Percentiles rank a stretch among this genome's conserved stretches.
Conservation (phyloP, 1,140 invertebrate genomes). For the Macrostomum lignano region DNA sequence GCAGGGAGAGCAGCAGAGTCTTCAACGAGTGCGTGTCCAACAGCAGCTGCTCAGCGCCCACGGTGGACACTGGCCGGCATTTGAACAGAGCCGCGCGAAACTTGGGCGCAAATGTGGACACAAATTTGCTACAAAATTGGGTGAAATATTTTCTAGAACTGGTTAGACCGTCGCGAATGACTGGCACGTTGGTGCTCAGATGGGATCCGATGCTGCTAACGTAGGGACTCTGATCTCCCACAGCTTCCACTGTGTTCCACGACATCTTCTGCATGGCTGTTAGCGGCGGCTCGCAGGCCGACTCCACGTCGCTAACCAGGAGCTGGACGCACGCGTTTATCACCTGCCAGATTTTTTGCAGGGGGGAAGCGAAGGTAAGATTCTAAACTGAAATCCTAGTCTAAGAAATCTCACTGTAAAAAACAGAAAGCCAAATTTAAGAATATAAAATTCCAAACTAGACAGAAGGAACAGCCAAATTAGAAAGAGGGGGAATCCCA, state of each 20-base stretch:
- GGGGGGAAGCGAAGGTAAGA: not conserved
- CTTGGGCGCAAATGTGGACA: conserved; percentile 66
- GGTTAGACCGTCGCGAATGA: conserved; percentile 61
- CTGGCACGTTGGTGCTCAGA: conserved; percentile 55
- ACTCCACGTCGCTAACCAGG: conserved; percentile 73
- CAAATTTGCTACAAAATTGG: conserved; percentile 82
- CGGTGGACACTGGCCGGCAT: conserved; percentile 62
- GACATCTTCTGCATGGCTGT: conserved; percentile 67
- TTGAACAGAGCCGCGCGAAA: conserved; percentile 55
- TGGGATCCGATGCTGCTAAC: conserved; percentile 61
- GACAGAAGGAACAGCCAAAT: not conserved
- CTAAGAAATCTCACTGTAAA: conserved; percentile 1
- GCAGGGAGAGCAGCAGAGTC: conserved; percentile 70
- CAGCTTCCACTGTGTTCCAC: conserved; percentile 63
- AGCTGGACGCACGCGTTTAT: conserved; percentile 45
- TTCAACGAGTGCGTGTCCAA: conserved; percentile 89
- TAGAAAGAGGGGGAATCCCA: not conserved
- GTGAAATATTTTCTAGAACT: conserved; percentile 90
- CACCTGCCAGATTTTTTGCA: conserved; percentile 2
- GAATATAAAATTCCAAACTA: not conserved
- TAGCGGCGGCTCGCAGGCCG: conserved; percentile 64
- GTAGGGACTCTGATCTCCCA: conserved; percentile 84
- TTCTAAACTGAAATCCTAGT: not conserved
- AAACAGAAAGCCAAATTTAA: not conserved
- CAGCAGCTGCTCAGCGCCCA: conserved; percentile 71